A percentile compares a stretch with the other conserved stretches of the same genome.
These are phyloP conservation scores for Lepidothrix coronata DNA, from an alignment of 2,113 vertebrate genomes.

Conservation along the genomic window DNA sequence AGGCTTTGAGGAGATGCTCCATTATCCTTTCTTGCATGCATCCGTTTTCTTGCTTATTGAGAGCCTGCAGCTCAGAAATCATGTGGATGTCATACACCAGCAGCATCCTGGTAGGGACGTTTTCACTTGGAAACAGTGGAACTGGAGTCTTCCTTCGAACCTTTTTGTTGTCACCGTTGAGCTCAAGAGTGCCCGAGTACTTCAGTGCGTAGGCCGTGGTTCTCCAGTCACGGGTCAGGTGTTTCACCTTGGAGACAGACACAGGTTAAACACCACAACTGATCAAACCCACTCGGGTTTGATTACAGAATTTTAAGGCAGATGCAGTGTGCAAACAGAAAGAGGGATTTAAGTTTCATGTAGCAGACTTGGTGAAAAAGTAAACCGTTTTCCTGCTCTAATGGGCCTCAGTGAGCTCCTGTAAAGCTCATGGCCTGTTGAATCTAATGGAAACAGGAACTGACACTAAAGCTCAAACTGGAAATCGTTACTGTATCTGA, in stretches of 20 bases:
- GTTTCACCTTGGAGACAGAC: slow-evolving; percentile 84
- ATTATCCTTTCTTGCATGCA: slow-evolving; percentile 86
- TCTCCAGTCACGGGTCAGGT: slow-evolving; percentile 95
- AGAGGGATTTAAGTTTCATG: neutral
- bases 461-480: neutral
- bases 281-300: neutral
- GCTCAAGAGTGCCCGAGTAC: slow-evolving; percentile 84
- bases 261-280: neutral
- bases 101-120: slow-evolving; percentile 91
- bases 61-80: slow-evolving; percentile 78
- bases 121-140: slow-evolving; percentile 92
- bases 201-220: slow-evolving; percentile 91
- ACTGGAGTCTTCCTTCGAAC: slow-evolving; percentile 87
- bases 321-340: neutral
- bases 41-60: slow-evolving; percentile 68
- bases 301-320: neutral
- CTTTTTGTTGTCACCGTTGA: slow-evolving; percentile 90
- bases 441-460: neutral
- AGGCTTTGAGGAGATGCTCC: slow-evolving; percentile 92
- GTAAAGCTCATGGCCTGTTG: neutral
- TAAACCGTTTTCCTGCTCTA: neutral
- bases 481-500: neutral
- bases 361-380: neutral
- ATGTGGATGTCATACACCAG: slow-evolving; percentile 87
- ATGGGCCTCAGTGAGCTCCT: neutral